phyloP scores from a whole-genome alignment of 2,888 invertebrate genomes.

The Drosophila rellima region DNA sequence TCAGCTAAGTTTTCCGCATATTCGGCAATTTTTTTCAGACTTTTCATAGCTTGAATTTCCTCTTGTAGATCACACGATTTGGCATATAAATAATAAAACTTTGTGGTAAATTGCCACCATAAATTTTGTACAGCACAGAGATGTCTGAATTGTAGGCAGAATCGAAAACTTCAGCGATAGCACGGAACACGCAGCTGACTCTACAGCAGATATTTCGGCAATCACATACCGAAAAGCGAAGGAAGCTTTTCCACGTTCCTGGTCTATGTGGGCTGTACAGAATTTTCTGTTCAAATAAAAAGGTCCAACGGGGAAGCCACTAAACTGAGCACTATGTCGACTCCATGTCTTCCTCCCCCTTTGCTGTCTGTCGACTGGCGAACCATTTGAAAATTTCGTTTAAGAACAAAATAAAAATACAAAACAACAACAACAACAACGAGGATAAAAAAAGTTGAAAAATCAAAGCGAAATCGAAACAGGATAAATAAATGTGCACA shows the following conservation, averaged over 20 bases:
- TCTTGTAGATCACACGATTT: not conserved
- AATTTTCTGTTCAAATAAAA: not conserved
- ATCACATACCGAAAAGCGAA: not conserved
- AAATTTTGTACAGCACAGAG: too few relatives aligned
- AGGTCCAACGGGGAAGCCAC: slow-evolving; percentile 44
- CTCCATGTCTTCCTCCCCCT: not conserved
- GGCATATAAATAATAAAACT: too few relatives aligned
- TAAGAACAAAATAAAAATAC: slow-evolving; percentile 51
- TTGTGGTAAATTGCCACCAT: too few relatives aligned
- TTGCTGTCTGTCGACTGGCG: slow-evolving; percentile 57
- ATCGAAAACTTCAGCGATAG: not conserved
- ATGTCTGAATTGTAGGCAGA: not conserved
- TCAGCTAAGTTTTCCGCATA: not conserved
- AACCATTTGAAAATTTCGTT: slow-evolving; percentile 82
- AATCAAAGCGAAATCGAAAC: slow-evolving; percentile 82
- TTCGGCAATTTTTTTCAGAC: not conserved
- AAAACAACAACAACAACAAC: not conserved
- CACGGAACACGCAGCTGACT: not conserved
- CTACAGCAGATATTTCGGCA: not conserved
- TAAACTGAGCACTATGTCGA: slow-evolving; percentile 57
- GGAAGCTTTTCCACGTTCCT: not conserved
- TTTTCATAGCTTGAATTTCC: not conserved
- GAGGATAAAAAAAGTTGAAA: slow-evolving; percentile 50
- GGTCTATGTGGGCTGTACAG: not conserved
- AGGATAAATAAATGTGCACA: slow-evolving; percentile 83